Evolutionary conservation across 2,113 vertebrate genomes (phyloP), one percentile per base, ranked within the genome.

Genomic region (Thermophis baileyi): DNA sequence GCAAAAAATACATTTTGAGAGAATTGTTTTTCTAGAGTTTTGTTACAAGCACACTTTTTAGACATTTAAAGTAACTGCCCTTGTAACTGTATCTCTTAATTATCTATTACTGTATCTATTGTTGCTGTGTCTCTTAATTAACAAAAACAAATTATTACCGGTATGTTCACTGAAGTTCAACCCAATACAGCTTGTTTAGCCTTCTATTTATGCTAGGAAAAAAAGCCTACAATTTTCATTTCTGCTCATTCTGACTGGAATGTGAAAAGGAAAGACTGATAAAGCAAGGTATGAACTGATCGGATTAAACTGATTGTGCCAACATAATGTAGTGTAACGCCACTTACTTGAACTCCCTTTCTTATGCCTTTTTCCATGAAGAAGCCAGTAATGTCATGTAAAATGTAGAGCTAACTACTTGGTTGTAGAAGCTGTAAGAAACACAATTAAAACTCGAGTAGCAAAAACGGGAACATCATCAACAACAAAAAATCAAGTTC

Each of bases 281-380:
- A 40, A 92, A 94, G 92, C 88, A 94, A 92, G 69, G 91, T 74
- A 47, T 49, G 27, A 90, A 89, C 85, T 74, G 88, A 87, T 14
- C 40, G 57, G 44, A 22, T 94, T 94, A 93, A 94, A 94, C 74
- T 90, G 57, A 81, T 90, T 94, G 93, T 96, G 93, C 92, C 90
- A 92, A 92, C 94, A 93, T 94, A 92, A 93, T 95, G 60, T 94
- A 55, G 89, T 94, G 74, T 51, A 88, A 92, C 55, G 88, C 93
- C 92, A 74, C 91, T 97, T 91, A 88, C 93, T 93, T 50, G 90
- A 93, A 95, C 54, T 91, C 93, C 57, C 93, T 96, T 97, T 96
- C 74, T 94, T 96, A 93, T 96, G n/a, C 94, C 87, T 95, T 69
- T 91, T 96, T 60, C 55, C 44, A 89, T 91, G 90, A 92, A 95